Percentiles rank a stretch among this genome's conserved stretches.
Evolutionary conservation across 2,888 invertebrate species (phyloP).

Genomic region (Melitaea athalia): DNA sequence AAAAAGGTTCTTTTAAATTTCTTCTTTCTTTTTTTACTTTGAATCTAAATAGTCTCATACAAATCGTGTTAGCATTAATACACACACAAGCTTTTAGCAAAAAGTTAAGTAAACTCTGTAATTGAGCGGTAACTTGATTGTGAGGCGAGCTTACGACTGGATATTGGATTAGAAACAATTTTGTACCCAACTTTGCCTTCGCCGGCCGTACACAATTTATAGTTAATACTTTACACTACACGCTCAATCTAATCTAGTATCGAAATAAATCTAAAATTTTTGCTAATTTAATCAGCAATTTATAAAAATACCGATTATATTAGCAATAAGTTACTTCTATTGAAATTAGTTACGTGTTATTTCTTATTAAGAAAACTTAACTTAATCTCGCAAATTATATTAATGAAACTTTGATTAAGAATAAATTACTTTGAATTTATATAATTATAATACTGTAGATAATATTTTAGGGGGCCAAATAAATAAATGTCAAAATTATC

Average conservation of each 20-base stretch:
- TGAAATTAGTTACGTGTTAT: no score
- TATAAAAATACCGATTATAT: no score
- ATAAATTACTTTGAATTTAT: no score
- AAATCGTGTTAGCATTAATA: constrained; percentile 1
- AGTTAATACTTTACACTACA: constrained; percentile 14
- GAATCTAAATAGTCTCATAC: neutral
- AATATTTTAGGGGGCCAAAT: neutral
- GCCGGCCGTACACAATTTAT: constrained; percentile 16
- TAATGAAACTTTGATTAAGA: no score
- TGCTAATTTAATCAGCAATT: neutral
- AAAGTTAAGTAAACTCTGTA: constrained; percentile 51
- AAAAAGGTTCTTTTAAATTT: no score
- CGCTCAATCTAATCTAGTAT: neutral
- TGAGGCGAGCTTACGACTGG: constrained; percentile 52
- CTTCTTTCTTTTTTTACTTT: neutral
- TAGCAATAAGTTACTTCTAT: no score
- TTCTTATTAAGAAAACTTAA: no score
- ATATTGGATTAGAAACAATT: constrained; percentile 70
- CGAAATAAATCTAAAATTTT: neutral
- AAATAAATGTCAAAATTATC: constrained; percentile 13
- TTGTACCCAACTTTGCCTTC: constrained; percentile 40
- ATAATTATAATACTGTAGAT: no score
- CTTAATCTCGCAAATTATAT: no score
- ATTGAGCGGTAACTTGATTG: constrained; percentile 62
- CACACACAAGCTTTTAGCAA: constrained; percentile 39